Conservation (phyloP, 1,140 invertebrate genomes). For the Drosophila sturtevanti region DNA sequence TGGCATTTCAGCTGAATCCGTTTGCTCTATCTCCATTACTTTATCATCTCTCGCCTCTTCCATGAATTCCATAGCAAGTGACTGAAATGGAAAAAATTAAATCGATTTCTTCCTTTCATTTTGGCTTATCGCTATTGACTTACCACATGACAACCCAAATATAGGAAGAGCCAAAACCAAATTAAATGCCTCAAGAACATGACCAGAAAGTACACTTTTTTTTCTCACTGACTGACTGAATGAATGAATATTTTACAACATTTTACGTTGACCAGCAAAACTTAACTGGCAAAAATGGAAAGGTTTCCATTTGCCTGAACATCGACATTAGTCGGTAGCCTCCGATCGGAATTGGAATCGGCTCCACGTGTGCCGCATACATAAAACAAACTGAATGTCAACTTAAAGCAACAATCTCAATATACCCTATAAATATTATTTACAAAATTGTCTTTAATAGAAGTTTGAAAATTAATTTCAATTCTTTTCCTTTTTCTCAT, state of each 20-base stretch:
- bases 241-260: constrained; percentile 57
- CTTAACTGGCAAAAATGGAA: constrained; percentile 34
- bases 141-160: background rate
- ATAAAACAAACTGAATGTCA: constrained; percentile 23
- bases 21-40: constrained; percentile 3
- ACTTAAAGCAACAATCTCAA: too few relatives aligned
- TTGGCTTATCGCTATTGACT: background rate
- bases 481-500: too few relatives aligned
- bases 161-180: background rate
- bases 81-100: background rate
- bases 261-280: constrained; percentile 63
- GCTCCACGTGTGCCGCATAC: constrained; percentile 64
- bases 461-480: too few relatives aligned
- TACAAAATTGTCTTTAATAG: too few relatives aligned
- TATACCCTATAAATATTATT: too few relatives aligned
- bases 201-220: constrained; percentile 16
- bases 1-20: constrained; percentile 52
- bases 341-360: constrained; percentile 24
- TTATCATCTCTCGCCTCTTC: constrained; percentile 37
- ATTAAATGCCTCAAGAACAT: constrained; percentile 17
- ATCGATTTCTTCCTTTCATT: background rate
- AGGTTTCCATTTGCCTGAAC: constrained; percentile 4
- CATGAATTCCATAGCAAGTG: constrained; percentile 54
- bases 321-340: constrained; percentile 16
- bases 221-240: background rate